Evolutionary conservation across 2,113 vertebrate genomes (phyloP), one percentile per base, ranked within the genome.

Genomic region (Amphiprion percula): DNA sequence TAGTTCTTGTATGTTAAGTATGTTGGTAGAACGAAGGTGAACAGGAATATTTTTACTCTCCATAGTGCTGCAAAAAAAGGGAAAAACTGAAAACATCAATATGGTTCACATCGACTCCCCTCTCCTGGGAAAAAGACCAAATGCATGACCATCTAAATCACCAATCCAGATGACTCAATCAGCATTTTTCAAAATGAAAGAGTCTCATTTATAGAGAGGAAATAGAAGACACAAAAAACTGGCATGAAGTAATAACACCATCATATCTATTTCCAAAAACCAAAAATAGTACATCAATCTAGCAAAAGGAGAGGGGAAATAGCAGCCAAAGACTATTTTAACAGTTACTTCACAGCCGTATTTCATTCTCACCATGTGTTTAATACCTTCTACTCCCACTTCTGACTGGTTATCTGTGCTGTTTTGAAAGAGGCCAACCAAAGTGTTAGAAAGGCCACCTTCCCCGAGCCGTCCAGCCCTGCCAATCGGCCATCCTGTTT

Each of bases 401-500:
- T 62, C 54, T 77, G 73, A 84, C 82, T 79, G 82, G 82, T 79
- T 90, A 87, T 85, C 80, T 86, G 78, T 73, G 64, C 77, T 85
- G 81, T 89, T 90, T 76, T 84, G 65, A 85, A 83, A 82, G 54
- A 82, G 84, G 67, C 68, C 47, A 63, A 83, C 70, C 70, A 81
- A 88, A 90, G 80, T 65, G 82, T 86, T 82, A 76, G 73, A 86
- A 87, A 87, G 86, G 84, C 88, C 91, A 82, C 75, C 89, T 72
- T 74, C 77, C 79, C 63, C 86, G 76, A 77, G 67, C 56, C 58
- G 7, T 77, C 84, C 85, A 75, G 68, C 80, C 79, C 87, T 91
- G 87, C 88, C 91, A 93, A 86, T 92, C 84, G 80, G 85, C 90
- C 90, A 66, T 91, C 85, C 85, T 74, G 80, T 87, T 91, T 92